Conservation (phyloP, 92 coral and sea anemone species). For the Porites cylindrica region DNA sequence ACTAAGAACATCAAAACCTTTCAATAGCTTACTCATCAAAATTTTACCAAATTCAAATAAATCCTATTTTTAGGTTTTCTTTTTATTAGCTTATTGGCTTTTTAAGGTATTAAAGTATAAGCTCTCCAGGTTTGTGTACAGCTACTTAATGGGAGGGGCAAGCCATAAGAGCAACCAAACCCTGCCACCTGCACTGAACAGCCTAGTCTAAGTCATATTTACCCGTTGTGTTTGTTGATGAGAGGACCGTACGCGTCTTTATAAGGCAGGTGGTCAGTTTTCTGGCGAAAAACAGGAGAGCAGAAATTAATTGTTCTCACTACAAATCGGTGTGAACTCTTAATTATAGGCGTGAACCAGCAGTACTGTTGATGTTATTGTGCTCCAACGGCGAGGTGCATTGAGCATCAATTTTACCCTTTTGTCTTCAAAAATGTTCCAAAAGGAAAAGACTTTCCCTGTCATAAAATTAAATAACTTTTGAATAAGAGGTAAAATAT, state of each 20-base stretch:
- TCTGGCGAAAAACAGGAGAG: neutral
- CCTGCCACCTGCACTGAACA: neutral
- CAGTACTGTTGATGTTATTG: neutral
- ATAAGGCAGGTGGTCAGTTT: slow-evolving; percentile 1
- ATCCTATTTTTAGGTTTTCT: too few relatives aligned
- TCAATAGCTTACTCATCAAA: too few relatives aligned
- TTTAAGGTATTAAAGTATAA: too few relatives aligned
- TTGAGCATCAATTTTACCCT: neutral
- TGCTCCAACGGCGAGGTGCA: neutral
- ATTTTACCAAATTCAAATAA: too few relatives aligned
- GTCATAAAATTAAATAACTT: neutral
- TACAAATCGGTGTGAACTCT: slow-evolving; percentile 4
- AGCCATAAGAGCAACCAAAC: neutral
- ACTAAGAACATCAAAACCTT: neutral
- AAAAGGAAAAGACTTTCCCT: neutral
- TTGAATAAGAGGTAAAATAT: neutral
- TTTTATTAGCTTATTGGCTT: too few relatives aligned
- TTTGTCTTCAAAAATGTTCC: neutral
- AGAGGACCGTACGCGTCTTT: neutral
- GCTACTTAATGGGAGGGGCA: too few relatives aligned
- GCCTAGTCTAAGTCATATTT: neutral
- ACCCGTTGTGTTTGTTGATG: neutral
- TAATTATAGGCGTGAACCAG: neutral
- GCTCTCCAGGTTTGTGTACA: too few relatives aligned
- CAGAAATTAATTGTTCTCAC: slow-evolving; percentile 12